A percentile compares a stretch with the other conserved stretches of the same genome.
phyloP scores from a whole-genome alignment of 2,113 vertebrate genomes.

The Pionites leucogaster region DNA sequence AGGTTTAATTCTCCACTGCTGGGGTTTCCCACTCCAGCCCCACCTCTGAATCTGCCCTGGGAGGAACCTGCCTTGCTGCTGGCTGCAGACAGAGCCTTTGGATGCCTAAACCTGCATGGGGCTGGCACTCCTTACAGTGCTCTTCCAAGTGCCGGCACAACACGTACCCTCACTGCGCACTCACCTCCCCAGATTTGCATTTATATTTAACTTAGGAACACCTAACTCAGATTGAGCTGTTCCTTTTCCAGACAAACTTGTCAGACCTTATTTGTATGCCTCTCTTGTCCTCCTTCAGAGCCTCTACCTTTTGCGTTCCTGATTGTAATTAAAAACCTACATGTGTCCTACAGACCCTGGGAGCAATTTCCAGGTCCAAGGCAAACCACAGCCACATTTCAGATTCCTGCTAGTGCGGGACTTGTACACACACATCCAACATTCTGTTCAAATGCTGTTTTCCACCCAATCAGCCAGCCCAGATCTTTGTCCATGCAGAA shows the following conservation, averaged over 20 bases:
- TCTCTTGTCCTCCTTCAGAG: not conserved
- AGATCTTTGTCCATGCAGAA: not conserved
- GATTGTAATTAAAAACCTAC: not conserved
- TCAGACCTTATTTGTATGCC: not conserved
- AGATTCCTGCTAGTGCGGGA: not conserved
- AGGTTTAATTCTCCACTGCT: not conserved
- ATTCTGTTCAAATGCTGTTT: not conserved
- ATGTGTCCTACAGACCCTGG: not conserved
- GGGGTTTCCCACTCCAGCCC: not conserved
- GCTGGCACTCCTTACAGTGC: not conserved
- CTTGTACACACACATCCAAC: not conserved
- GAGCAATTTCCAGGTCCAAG: not conserved
- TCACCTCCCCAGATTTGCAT: not conserved
- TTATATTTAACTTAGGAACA: not conserved
- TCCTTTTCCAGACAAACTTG: conserved; percentile 17
- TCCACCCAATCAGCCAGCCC: not conserved
- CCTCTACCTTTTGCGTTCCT: not conserved
- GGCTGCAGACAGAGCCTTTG: not conserved
- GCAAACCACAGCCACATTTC: not conserved
- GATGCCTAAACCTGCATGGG: not conserved
- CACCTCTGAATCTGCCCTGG: not conserved
- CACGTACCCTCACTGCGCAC: not conserved
- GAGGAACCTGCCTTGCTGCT: not conserved
- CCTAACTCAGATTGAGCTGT: not conserved
- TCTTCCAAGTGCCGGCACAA: not conserved